Base-by-base conservation (phyloP, 2,113 vertebrate species). In the Carassius auratus region DNA sequence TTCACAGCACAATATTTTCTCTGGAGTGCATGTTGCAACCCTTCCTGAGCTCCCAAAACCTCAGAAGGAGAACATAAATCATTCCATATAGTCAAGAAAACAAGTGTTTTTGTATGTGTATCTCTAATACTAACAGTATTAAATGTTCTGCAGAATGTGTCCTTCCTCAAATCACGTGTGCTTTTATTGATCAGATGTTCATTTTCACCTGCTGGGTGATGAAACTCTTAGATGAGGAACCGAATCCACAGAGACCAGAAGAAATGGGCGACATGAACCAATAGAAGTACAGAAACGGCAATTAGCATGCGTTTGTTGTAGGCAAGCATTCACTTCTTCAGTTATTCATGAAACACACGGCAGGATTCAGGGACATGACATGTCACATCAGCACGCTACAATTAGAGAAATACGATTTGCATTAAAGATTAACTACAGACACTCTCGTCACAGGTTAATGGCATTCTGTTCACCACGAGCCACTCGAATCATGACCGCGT, bases 1-100 rank as follows among this genome's bases (percentile, higher is more conserved):
- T 81, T 81, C 78, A 81, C 59, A 81, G 78, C n/a, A 66, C 78
- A 81, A 64, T 19, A 6, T 64, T 42, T 23, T 64, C 38, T 81
- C 59, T 19, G 59, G 59, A 81, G 38, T 81, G 61, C 59, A 66
- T 30, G 78, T 48, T 30, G 23, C n/a, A 66, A 48, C n/a, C 78
- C 36, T 79, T 36, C 14, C 33, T 17, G 19, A 42, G 57, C 57
- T 42, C 21, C 30, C 14, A 38, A 78, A 78, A 13, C 0, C 8
- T 42, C 6, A 8, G 45, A 81, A 66, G 26, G 36, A 26, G 13
- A 80, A 64, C 10, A 80, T 1, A 80, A 66, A 48, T 4, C n/a
- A 19, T 80, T 26, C 33, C 33, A 48, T 26, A 80, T 30, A 80
- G 6, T 45, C n/a, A 14, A 45, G 69, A 74, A 74, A 73, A 71